Percentiles rank a stretch among this genome's conserved stretches.
Evolutionary conservation across 2,113 vertebrate genomes (phyloP).

Genomic region (Melierax canorus): DNA sequence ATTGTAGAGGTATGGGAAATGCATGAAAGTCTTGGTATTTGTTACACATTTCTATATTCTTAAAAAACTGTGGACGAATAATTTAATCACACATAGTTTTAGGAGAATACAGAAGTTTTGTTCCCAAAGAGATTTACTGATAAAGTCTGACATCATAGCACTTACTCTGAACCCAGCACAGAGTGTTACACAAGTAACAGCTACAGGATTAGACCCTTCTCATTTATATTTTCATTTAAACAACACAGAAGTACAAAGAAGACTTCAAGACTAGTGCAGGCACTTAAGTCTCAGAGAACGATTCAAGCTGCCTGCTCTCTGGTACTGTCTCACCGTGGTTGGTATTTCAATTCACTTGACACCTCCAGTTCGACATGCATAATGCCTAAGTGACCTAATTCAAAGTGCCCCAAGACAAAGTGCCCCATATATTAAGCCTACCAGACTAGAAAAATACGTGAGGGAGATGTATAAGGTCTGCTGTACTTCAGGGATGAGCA

Average conservation of each 20-base stretch:
- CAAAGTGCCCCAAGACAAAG: neutral
- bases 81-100: neutral
- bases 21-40: neutral
- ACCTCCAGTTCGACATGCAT: accelerated
- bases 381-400: neutral
- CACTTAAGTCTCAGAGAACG: neutral
- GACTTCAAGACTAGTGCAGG: neutral
- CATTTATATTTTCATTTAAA: neutral
- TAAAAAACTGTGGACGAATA: neutral
- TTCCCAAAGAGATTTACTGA: neutral
- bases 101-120: neutral
- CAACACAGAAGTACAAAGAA: neutral
- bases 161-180: neutral
- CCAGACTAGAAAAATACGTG: neutral
- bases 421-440: neutral
- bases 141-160: neutral
- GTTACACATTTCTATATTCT: neutral
- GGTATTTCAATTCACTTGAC: neutral
- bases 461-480: neutral
- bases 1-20: neutral
- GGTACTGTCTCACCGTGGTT: neutral
- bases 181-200: neutral
- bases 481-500: neutral
- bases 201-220: neutral
- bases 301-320: neutral